Percentiles rank a stretch among this genome's conserved stretches.
Conservation (phyloP, 2,888 invertebrate genomes). For the Euphydryas editha region DNA sequence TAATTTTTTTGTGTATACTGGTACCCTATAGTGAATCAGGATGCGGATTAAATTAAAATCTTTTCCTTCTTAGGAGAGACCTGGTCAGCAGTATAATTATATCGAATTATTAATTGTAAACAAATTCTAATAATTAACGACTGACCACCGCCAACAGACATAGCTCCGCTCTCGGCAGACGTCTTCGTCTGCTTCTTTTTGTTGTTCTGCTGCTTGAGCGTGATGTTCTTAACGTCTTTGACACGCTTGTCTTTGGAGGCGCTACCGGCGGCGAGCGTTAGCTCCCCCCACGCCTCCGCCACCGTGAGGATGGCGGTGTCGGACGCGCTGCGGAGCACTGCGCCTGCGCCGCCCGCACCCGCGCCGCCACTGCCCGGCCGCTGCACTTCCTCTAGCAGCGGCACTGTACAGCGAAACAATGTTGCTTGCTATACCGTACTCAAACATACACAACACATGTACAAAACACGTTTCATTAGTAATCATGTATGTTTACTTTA, state of each 20-base stretch:
- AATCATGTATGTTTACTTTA: no score
- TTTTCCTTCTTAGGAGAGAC: no score
- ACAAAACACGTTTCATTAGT: no score
- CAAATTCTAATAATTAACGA: no score
- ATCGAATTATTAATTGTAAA: no score
- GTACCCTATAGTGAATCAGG: no score
- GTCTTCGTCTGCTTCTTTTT: constrained; percentile 69
- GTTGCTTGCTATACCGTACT: constrained; percentile 31
- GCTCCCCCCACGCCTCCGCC: constrained; percentile 89
- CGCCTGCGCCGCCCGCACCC: constrained; percentile 79
- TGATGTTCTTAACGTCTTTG: constrained; percentile 90
- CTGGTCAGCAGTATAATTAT: no score
- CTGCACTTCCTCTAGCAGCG: constrained; percentile 62
- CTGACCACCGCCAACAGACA: constrained; percentile 63
- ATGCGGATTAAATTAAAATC: no score
- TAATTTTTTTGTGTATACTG: no score
- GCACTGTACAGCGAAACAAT: constrained; percentile 50
- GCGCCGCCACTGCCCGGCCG: constrained; percentile 49
- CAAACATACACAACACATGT: no score
- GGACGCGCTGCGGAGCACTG: constrained; percentile 85
- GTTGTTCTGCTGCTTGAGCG: constrained; percentile 69
- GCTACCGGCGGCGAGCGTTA: constrained; percentile 93
- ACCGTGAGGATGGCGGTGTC: constrained; percentile 92
- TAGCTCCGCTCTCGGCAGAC: constrained; percentile 54
- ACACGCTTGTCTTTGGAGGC: constrained; percentile 95